These are phyloP conservation scores for Parotocinclus haroldoi DNA, from an alignment of 2,797 vertebrate genomes.

Conservation along the genomic window DNA sequence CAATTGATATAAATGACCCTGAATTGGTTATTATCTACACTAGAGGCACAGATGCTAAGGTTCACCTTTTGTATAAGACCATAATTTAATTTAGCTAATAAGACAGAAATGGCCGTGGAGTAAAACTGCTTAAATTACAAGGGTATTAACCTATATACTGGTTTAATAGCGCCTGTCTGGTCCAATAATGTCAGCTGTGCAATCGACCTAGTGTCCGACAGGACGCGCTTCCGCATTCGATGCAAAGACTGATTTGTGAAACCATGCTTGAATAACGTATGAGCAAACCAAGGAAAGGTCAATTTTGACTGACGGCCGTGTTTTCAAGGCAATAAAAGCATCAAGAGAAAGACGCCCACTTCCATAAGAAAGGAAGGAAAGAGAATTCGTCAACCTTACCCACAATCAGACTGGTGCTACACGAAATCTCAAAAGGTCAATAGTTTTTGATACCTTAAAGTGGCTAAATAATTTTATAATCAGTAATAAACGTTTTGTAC, in stretches of 20 bases:
- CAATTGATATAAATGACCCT: slow-evolving; percentile 35
- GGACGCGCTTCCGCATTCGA: neutral
- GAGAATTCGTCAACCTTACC: no score
- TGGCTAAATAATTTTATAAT: no score
- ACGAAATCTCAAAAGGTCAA: no score
- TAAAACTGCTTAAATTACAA: slow-evolving; percentile 20
- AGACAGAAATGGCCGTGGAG: neutral
- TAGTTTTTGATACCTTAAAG: no score
- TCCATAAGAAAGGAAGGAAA: no score
- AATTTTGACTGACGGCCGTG: neutral
- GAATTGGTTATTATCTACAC: slow-evolving; percentile 21
- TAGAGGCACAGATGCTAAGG: slow-evolving; percentile 36
- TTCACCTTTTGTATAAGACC: slow-evolving; percentile 20
- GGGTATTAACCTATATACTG: slow-evolving; percentile 24
- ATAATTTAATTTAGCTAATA: slow-evolving; percentile 28
- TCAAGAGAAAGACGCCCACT: neutral
- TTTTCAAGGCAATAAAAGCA: neutral
- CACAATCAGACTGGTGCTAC: no score
- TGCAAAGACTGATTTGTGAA: neutral
- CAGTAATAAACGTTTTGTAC: no score
- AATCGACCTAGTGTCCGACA: slow-evolving; percentile 17
- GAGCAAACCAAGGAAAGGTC: neutral
- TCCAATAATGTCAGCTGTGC: slow-evolving; percentile 9
- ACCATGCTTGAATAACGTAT: neutral
- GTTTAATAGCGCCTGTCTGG: slow-evolving; percentile 16